These are phyloP conservation scores for Trididemnum nubilum DNA, from an alignment of 23 tunicate genomes.

Conservation along the genomic window DNA sequence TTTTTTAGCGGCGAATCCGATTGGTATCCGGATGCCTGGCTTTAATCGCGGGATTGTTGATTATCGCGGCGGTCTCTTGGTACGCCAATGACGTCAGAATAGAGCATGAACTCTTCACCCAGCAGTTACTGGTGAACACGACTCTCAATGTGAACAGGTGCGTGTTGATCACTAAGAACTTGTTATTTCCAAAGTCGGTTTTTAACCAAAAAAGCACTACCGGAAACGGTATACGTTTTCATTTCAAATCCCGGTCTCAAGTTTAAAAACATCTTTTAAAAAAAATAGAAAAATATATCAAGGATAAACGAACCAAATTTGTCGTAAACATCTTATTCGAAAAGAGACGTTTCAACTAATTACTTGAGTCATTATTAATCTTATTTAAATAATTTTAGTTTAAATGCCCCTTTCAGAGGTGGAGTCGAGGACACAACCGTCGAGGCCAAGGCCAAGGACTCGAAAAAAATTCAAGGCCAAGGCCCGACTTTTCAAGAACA, in stretches of 20 bases:
- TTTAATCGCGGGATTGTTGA: constrained; percentile 43
- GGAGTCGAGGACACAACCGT: too few relatives aligned
- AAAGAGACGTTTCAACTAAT: too few relatives aligned
- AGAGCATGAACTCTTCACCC: constrained; percentile 61
- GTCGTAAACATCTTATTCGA: too few relatives aligned
- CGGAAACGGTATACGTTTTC: too few relatives aligned
- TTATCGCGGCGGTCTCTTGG: constrained; percentile 84
- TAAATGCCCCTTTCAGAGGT: too few relatives aligned
- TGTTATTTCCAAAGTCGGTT: not conserved
- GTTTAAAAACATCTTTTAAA: not conserved
- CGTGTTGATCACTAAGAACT: not conserved
- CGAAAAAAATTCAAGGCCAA: too few relatives aligned
- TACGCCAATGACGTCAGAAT: constrained; percentile 70
- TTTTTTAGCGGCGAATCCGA: constrained; percentile 65
- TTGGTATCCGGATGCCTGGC: constrained; percentile 51
- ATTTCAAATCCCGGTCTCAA: not conserved
- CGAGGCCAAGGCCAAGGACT: too few relatives aligned
- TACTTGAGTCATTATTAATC: too few relatives aligned
- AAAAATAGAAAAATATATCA: not conserved
- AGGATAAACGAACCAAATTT: too few relatives aligned
- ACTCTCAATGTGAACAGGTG: constrained; percentile 39
- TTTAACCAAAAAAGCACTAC: not conserved
- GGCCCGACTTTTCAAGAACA: too few relatives aligned
- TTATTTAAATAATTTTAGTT: too few relatives aligned
- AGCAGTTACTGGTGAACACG: constrained; percentile 14